phyloP scores from a whole-genome alignment of 2,797 vertebrate genomes.

The Oceanodroma leucorhoa region DNA sequence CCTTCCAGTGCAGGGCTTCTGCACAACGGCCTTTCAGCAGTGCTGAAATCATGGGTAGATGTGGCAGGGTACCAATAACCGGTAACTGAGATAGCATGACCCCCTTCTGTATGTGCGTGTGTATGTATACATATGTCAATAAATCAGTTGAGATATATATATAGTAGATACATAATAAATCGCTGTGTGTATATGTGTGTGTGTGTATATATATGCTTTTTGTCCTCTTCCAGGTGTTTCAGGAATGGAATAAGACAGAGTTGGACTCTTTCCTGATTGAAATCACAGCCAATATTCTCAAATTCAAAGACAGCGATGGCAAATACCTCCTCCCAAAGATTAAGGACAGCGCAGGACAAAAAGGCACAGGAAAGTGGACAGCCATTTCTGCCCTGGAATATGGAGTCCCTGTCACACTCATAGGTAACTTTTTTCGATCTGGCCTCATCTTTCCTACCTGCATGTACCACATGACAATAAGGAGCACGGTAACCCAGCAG shows the following conservation, averaged over 20 bases:
- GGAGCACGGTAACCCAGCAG: background rate
- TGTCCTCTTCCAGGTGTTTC: conserved; percentile 80
- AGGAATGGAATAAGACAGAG: conserved; percentile 95
- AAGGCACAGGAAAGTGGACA: conserved; percentile 98
- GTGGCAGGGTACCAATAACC: background rate
- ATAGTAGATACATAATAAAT: background rate
- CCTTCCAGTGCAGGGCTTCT: background rate
- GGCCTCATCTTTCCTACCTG: background rate
- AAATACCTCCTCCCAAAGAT: conserved; percentile 91
- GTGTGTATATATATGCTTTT: too few relatives aligned
- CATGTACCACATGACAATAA: background rate
- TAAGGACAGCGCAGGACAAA: conserved; percentile 94
- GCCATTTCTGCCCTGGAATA: conserved; percentile 95
- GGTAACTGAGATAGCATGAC: background rate
- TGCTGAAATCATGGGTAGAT: background rate
- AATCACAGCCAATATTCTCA: conserved; percentile 94
- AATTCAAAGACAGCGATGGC: conserved; percentile 84
- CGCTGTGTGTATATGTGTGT: fast-evolving
- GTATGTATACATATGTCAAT: background rate
- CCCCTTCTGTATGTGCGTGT: background rate
- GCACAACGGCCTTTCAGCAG: background rate
- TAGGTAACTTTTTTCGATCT: conserved; percentile 77
- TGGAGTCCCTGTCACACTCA: conserved; percentile 93
- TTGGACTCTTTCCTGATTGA: conserved; percentile 97
- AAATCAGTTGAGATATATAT: background rate